Evolutionary conservation across 1,140 invertebrate genomes (phyloP).

Genomic region (Antheraea mylitta): DNA sequence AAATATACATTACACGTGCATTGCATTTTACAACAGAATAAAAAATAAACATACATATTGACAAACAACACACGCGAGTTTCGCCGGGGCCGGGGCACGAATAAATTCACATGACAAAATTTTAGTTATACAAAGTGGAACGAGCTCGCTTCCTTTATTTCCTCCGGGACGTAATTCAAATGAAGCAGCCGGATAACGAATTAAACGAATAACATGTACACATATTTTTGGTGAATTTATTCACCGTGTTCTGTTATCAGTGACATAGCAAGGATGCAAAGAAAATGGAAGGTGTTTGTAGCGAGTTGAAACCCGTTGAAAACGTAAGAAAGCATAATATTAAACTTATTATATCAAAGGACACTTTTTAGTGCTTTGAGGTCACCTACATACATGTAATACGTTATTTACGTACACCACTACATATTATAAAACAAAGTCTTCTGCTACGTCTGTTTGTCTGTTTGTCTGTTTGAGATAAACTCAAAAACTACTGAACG

Average conservation of each 20-base stretch:
- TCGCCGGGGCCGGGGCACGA: background rate
- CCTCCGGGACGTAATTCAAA: background rate
- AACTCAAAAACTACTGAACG: too few species aligned
- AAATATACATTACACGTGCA: background rate
- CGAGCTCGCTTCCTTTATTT: background rate
- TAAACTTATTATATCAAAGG: too few species aligned
- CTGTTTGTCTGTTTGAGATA: too few species aligned
- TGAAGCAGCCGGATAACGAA: background rate
- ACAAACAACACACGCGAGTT: background rate
- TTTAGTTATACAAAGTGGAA: slow-evolving; percentile 1
- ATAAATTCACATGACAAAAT: slow-evolving; percentile 3
- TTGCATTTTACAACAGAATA: background rate
- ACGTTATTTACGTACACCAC: too few species aligned
- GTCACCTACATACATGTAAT: too few species aligned
- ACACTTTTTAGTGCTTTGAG: too few species aligned
- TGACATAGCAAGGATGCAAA: background rate
- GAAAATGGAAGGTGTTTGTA: too few species aligned
- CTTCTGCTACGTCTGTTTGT: too few species aligned
- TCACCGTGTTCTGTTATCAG: background rate
- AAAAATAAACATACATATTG: background rate
- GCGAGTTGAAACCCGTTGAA: too few species aligned
- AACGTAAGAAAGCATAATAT: too few species aligned
- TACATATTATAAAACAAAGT: too few species aligned
- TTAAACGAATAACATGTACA: background rate
- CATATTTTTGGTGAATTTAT: background rate